Conservation (phyloP, 1,140 invertebrate genomes). For the Bombus fervidus region DNA sequence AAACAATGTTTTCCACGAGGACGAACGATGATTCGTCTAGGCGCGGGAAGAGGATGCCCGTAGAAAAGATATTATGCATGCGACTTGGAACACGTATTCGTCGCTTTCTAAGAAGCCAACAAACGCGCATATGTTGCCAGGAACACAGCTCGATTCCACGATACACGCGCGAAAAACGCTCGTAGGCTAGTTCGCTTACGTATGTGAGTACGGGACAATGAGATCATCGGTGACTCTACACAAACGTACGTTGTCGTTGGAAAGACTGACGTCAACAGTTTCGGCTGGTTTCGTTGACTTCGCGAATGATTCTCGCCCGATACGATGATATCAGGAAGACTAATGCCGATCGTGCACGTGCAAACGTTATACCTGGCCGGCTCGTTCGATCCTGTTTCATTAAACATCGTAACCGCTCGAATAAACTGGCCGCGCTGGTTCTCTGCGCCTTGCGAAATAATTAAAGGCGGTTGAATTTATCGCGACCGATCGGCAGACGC, state of each 20-base stretch:
- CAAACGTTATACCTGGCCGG: conserved; percentile 27
- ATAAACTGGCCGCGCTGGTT: conserved; percentile 2
- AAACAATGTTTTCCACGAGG: background rate
- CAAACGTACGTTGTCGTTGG: background rate
- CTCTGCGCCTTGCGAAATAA: conserved; percentile 19
- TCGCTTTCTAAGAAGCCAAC: conserved; percentile 54
- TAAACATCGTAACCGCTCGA: conserved; percentile 26
- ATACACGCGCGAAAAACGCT: conserved; percentile 25
- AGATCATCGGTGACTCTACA: conserved; percentile 41
- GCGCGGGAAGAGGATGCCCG: background rate
- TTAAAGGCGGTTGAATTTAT: conserved; percentile 13
- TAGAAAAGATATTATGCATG: conserved; percentile 28
- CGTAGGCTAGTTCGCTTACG: background rate
- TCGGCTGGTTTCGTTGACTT: conserved; percentile 11
- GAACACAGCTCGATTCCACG: conserved; percentile 21
- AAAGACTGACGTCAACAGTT: conserved; percentile 51
- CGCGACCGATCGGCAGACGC: conserved; percentile 3
- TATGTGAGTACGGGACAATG: background rate
- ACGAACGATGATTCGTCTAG: background rate
- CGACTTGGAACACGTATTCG: conserved; percentile 24
- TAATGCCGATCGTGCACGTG: conserved; percentile 43
- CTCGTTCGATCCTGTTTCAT: conserved; percentile 31
- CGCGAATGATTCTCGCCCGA: conserved; percentile 36
- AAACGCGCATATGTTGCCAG: conserved; percentile 50
- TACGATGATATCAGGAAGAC: conserved; percentile 60